These are phyloP conservation scores for Montipora capricornis DNA, from an alignment of 64 coral and sea anemone species.

Conservation along the genomic window DNA sequence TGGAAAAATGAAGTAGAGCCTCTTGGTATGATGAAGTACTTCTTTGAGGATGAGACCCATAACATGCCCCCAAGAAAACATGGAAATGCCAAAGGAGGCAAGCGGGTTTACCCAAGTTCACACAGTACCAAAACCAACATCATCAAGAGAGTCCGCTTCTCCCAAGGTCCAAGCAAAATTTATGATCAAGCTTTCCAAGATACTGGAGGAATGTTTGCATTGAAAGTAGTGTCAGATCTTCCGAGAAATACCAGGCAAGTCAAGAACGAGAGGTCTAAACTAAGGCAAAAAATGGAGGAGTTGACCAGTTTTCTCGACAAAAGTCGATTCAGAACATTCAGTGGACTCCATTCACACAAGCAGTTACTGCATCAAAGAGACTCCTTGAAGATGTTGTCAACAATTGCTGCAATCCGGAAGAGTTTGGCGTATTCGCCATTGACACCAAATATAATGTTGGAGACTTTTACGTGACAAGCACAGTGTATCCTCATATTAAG, in stretches of 20 bases:
- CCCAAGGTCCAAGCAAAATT: conserved; percentile 8
- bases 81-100: conserved; percentile 17
- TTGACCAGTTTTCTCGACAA: conserved; percentile 10
- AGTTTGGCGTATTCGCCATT: conserved; percentile 6
- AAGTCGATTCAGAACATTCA: conserved; percentile 12
- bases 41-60: conserved; percentile 7
- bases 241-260: conserved; percentile 21
- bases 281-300: conserved; percentile 1
- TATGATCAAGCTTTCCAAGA: conserved; percentile 39
- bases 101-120: neutral
- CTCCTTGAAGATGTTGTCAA: conserved; percentile 18
- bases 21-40: conserved; percentile 26
- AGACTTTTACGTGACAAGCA: conserved; percentile 35
- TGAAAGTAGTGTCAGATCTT: conserved; percentile 33
- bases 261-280: conserved; percentile 14
- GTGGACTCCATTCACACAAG: conserved; percentile 19
- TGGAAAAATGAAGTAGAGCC: conserved; percentile 10
- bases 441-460: conserved; percentile 43
- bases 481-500: conserved; percentile 6
- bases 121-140: neutral
- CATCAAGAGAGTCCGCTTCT: neutral
- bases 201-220: neutral
- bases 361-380: neutral
- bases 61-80: neutral
- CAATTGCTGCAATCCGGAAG: conserved; percentile 27